Evolutionary conservation across 1,140 invertebrate species (phyloP), one percentile per base, ranked within the genome.

Genomic region (Triops cancriformis): DNA sequence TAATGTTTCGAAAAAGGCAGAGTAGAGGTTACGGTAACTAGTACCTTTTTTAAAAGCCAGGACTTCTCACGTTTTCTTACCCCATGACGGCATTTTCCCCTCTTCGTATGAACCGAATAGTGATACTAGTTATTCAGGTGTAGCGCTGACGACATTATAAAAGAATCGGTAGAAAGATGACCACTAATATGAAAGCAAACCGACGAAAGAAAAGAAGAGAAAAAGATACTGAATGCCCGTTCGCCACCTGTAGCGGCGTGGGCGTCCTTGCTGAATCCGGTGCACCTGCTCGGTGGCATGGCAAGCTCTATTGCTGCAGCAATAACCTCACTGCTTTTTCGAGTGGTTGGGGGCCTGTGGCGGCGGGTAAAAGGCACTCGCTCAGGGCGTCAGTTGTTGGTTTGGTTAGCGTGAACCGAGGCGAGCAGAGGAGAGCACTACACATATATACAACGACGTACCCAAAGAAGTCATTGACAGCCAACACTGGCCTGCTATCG

Each of bases 221-320:
- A 64, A 64, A 23, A 64, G 23, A 64, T 64, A 64, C 51, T 1
- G 51, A 64, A 64, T 64, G 51, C 51, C 51, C 14, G 51, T 64
- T 64, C 51, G 51, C 51, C 51, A 64, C 51, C 51, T 64, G 51
- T 64, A 64, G 51, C 51, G 51, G 51, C 51, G 51, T 64, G 51
- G 51, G 51, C 51, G 51, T 64, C 23, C 51, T 9, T 64, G 51
- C 23, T 64, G 51, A 18, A 64, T 64, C 23, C 23, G 51, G 14
- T 64, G 51, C 51, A 64, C 51, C 51, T 64, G 51, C 51, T 64
- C 51, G 51, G 51, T 64, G 51, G 51, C 51, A 64, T 64, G 51
- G 51, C 51, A n/a, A 9, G 51, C 51, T 18, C 14, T 64, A 64
- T 64, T 64, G n/a, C 51, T 64, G 51, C 51, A 64, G 51, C 51